These are phyloP conservation scores for Clarias gariepinus DNA, from an alignment of 2,113 vertebrate species.

Conservation along the genomic window DNA sequence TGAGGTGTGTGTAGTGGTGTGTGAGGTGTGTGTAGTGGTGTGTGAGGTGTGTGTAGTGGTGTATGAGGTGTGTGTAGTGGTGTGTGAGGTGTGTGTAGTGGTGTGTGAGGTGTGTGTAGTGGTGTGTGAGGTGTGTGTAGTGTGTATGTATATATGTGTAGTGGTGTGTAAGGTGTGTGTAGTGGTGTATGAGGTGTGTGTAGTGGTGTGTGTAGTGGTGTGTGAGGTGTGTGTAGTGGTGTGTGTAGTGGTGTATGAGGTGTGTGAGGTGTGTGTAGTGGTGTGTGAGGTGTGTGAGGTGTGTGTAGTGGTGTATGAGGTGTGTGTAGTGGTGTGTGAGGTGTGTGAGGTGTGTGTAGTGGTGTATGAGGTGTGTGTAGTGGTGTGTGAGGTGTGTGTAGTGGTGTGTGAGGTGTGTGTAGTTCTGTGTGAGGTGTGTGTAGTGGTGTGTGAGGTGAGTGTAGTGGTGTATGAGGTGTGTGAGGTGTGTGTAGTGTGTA, in stretches of 20 bases:
- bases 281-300: background rate
- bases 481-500: background rate
- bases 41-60: background rate
- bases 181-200: background rate
- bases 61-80: background rate
- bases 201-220: background rate
- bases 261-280: background rate
- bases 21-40: background rate
- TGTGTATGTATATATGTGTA: background rate
- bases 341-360: no score
- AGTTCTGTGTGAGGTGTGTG: background rate
- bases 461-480: background rate
- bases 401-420: background rate
- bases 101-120: background rate
- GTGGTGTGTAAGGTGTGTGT: background rate
- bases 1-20: background rate
- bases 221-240: no score
- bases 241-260: background rate
- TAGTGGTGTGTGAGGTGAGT: background rate
- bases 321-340: background rate
- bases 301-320: background rate
- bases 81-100: background rate
- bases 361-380: background rate
- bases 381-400: background rate
- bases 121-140: background rate